A percentile compares a stretch with the other conserved stretches of the same genome.
Evolutionary conservation across 2,888 invertebrate genomes (phyloP).

Genomic region (Drosophila imparisetae): DNA sequence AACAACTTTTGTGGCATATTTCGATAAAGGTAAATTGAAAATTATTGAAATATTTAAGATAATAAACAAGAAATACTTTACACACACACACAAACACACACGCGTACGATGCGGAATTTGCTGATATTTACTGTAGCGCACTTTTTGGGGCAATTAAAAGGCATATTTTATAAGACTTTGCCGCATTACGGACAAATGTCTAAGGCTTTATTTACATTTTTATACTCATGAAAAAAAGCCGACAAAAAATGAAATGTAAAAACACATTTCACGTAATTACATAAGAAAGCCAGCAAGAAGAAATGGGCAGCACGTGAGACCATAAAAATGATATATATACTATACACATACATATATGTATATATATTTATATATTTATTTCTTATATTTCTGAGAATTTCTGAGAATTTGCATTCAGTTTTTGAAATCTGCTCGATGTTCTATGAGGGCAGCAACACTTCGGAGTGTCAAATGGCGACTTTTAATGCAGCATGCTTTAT

Average conservation of each 20-base stretch:
- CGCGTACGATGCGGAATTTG: background rate
- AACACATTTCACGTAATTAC: constrained; percentile 12
- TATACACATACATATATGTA: background rate
- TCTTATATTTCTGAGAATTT: background rate
- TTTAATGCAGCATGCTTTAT: constrained; percentile 18
- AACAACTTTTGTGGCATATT: background rate
- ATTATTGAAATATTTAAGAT: too few relatives aligned
- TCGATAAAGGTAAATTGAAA: background rate
- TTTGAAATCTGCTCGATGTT: constrained; percentile 22
- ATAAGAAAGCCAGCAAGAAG: background rate
- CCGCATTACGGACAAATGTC: constrained; percentile 7
- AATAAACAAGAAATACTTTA: background rate
- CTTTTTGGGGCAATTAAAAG: constrained; percentile 23
- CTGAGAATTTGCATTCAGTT: constrained; percentile 26
- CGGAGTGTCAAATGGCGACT: constrained; percentile 39
- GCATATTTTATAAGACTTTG: background rate
- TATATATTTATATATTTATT: background rate
- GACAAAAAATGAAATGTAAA: background rate
- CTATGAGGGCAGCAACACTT: constrained; percentile 27
- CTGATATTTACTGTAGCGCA: constrained; percentile 19
- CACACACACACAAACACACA: background rate
- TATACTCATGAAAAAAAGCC: background rate
- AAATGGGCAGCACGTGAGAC: constrained; percentile 12
- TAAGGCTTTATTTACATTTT: constrained; percentile 1
- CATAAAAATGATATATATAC: constrained; percentile 14